Evolutionary conservation across 2,113 vertebrate species (phyloP).

Genomic region (Corynorhinus townsendii): DNA sequence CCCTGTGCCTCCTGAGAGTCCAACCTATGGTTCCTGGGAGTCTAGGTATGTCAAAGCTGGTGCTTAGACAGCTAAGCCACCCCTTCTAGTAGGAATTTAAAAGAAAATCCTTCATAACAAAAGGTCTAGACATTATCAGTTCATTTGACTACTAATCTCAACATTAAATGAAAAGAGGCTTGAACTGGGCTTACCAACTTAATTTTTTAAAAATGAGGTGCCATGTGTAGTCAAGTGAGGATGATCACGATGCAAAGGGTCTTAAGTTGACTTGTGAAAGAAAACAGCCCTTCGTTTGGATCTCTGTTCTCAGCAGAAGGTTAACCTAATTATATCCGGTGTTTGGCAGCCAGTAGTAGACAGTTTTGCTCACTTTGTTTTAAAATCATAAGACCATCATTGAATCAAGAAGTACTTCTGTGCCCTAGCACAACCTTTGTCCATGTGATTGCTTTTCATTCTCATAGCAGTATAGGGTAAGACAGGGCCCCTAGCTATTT

Average conservation of each 20-base stretch:
- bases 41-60: constrained; percentile 51
- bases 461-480: not conserved
- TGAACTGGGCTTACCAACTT: not conserved
- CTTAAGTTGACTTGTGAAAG: not conserved
- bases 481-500: not conserved
- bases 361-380: constrained; percentile 14
- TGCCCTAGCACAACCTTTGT: not conserved
- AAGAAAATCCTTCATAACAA: constrained; percentile 46
- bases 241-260: not conserved
- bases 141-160: constrained; percentile 21
- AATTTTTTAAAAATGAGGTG: not conserved
- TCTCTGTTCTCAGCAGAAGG: not conserved
- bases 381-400: not conserved
- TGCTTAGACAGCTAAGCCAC: constrained; percentile 14
- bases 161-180: constrained; percentile 18
- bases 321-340: constrained; percentile 20
- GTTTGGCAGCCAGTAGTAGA: not conserved
- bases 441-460: not conserved
- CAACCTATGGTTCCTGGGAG: not conserved
- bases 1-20: not conserved
- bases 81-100: not conserved
- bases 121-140: not conserved
- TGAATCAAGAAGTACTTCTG: not conserved
- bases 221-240: not conserved
- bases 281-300: not conserved